phyloP scores from a whole-genome alignment of 2,888 invertebrate species.

The Drosophila leonis region DNA sequence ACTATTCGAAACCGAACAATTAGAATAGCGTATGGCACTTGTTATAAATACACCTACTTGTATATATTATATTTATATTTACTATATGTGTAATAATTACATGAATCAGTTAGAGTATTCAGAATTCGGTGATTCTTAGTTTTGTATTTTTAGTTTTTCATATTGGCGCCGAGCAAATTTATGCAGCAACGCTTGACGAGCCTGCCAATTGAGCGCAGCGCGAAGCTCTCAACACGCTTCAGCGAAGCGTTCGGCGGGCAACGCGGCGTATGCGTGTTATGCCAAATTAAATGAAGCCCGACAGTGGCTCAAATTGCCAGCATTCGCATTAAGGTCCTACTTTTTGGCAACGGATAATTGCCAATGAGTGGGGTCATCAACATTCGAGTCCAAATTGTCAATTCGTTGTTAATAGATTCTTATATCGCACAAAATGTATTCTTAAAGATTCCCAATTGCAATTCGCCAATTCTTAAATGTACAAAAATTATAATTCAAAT shows the following conservation, averaged over 20 bases:
- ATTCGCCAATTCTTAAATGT: background rate
- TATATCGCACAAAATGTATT: background rate
- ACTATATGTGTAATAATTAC: too few relatives aligned
- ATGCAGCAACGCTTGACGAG: slow-evolving; percentile 67
- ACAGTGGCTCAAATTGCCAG: slow-evolving; percentile 32
- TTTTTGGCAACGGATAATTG: slow-evolving; percentile 30
- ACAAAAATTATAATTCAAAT: background rate
- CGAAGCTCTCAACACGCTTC: slow-evolving; percentile 77
- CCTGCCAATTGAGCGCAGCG: slow-evolving; percentile 75
- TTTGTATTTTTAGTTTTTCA: slow-evolving; percentile 10
- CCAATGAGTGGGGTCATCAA: slow-evolving; percentile 39
- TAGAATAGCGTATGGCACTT: background rate
- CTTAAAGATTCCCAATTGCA: background rate
- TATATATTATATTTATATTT: too few relatives aligned
- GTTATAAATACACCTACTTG: too few relatives aligned
- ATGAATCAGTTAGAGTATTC: slow-evolving; percentile 7
- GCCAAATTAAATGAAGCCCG: slow-evolving; percentile 66
- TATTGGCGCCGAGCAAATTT: slow-evolving; percentile 51
- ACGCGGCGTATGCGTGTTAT: slow-evolving; percentile 75
- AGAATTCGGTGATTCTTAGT: background rate
- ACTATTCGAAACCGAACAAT: background rate
- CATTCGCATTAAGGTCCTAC: slow-evolving; percentile 3
- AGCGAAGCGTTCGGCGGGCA: slow-evolving; percentile 68
- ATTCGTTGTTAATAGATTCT: slow-evolving; percentile 21
- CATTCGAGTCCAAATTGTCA: slow-evolving; percentile 11